These are phyloP conservation scores for Nannoperca australis DNA, from an alignment of 2,797 vertebrate genomes.

Conservation along the genomic window DNA sequence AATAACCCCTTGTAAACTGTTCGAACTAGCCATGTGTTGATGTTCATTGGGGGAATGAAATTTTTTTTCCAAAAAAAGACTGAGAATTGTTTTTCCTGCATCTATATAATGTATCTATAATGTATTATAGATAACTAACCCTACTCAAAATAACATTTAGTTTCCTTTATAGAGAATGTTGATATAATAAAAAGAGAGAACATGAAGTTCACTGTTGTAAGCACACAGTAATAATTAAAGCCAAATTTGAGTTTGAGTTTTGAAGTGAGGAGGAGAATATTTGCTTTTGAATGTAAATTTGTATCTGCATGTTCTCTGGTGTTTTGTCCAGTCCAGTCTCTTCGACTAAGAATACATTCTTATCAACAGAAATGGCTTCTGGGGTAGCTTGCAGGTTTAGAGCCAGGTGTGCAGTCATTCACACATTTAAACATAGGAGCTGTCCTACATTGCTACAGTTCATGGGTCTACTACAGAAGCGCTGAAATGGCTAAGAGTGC, in stretches of 20 bases:
- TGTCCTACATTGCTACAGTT: slow-evolving; percentile 11
- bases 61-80: too few species aligned
- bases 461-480: slow-evolving; percentile 23
- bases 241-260: not conserved
- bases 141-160: not conserved
- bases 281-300: not conserved
- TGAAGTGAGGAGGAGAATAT: not conserved
- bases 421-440: slow-evolving; percentile 23
- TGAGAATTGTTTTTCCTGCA: not conserved
- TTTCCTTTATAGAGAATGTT: not conserved
- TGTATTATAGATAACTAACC: not conserved
- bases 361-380: not conserved
- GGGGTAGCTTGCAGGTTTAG: slow-evolving; percentile 3
- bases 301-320: not conserved
- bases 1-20: slow-evolving; percentile 26
- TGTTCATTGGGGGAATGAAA: not conserved
- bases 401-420: slow-evolving; percentile 12
- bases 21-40: slow-evolving; percentile 12
- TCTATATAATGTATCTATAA: not conserved
- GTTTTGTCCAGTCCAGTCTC: not conserved
- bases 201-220: not conserved
- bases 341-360: not conserved
- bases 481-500: slow-evolving; percentile 5
- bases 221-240: not conserved
- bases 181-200: not conserved